Base-by-base conservation (phyloP, 64 coral and sea anemone genomes). In the Porites lutea region DNA sequence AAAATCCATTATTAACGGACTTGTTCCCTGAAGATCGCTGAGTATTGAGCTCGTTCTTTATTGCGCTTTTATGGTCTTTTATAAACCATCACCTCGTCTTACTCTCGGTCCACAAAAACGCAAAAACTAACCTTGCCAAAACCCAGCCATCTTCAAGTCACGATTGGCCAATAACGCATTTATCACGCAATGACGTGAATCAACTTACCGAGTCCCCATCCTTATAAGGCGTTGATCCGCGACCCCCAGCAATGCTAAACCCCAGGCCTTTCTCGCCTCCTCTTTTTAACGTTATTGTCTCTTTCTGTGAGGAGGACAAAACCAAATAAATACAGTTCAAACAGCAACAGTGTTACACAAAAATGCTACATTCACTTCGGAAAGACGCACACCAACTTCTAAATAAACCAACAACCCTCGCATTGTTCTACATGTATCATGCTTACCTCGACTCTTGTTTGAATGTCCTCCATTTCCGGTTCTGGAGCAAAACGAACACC, bases 201-300 rank as follows among this genome's bases (percentile, higher is more conserved):
- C 48, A 48, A 68, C 74, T 59, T 89, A 98, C 96, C 82, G 88
- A 78, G 71, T 99, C 97, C 10, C 91, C 91, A 88, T 95, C 97
- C 63, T 99, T 99, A 61, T 96, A 99, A 0, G 97, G 97, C 3
- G 97, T 99, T 59, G 97, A 99, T 49, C 97, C 97, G 50, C 94
- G 93, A 5, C 97, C 97, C 48, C 97, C 97, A 85, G 97, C 97
- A 43, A 99, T 99, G 76, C 97, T 99, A 89, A 99, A 99, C 16
- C 97, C 97, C 77, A 99, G 88, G 48, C 97, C 97, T 52, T 91
- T 99, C 60, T 99, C 94, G 10, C 91, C 95, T 80, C 97, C 95
- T 76, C 97, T 83, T 69, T 91, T 99, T 10, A 99, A 68, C 3
- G 91, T 93, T 13, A 99, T 95, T 0, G 91, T 94, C 58, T 95